Percentiles rank a stretch among this genome's conserved stretches.
phyloP scores from a whole-genome alignment of 2,113 vertebrate genomes.

The Hyperoodon ampullatus region DNA sequence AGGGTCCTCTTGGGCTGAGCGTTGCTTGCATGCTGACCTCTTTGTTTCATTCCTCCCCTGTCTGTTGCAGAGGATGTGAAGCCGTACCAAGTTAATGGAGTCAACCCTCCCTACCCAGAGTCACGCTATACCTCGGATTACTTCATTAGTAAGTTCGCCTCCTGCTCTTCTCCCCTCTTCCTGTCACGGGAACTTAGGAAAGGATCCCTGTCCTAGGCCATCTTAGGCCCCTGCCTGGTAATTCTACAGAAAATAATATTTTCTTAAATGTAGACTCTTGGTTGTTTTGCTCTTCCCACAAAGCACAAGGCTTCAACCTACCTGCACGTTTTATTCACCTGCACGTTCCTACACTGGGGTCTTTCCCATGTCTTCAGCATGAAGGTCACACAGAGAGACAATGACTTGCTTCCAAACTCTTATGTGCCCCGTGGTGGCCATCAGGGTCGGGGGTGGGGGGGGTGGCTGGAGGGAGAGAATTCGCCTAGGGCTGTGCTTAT shows the following conservation, averaged over 20 bases:
- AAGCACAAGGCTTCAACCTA: neutral
- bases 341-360: neutral
- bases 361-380: neutral
- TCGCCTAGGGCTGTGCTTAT: neutral
- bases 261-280: neutral
- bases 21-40: neutral
- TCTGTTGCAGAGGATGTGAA: constrained; percentile 94
- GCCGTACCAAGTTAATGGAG: constrained; percentile 93
- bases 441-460: no score
- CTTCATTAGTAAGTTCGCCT: constrained; percentile 96
- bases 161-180: fast-evolving
- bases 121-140: constrained; percentile 98
- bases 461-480: neutral
- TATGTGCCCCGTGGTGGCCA: neutral
- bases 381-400: neutral
- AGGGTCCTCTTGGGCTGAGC: neutral
- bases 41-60: constrained; percentile 67
- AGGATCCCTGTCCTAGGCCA: neutral
- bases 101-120: constrained; percentile 93
- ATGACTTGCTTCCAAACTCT: neutral
- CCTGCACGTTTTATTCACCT: neutral
- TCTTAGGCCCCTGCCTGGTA: neutral
- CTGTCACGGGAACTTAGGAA: neutral
- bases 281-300: neutral
- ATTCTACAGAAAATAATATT: neutral